Evolutionary conservation across 1,140 invertebrate species (phyloP).

Genomic region (Rhopalosiphum maidis): DNA sequence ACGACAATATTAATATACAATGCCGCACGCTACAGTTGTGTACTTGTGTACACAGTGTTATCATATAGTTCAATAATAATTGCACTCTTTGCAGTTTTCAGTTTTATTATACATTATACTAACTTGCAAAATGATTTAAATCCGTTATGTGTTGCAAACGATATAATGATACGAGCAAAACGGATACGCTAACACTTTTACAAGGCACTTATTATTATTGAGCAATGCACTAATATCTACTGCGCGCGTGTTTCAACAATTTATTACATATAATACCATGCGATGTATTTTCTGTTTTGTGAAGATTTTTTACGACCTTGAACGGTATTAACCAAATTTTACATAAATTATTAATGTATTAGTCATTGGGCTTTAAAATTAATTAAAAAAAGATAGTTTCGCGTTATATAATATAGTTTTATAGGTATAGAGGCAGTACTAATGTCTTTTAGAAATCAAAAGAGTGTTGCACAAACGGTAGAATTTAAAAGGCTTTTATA

Average conservation of each 20-base stretch:
- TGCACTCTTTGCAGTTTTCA: neutral
- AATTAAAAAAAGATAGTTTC: neutral
- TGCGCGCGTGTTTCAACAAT: neutral
- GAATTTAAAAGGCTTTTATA: too few species aligned
- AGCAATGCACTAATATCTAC: neutral
- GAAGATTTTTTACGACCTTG: neutral
- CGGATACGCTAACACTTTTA: neutral
- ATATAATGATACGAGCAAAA: neutral
- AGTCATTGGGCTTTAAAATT: neutral
- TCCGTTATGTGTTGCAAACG: neutral
- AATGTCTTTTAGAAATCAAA: too few species aligned
- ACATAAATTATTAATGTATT: neutral
- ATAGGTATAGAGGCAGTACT: too few species aligned
- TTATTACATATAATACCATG: neutral
- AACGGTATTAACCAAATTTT: neutral
- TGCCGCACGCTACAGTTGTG: neutral
- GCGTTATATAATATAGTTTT: too few species aligned
- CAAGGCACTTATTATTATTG: neutral
- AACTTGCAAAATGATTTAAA: neutral
- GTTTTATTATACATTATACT: neutral
- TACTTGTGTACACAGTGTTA: neutral
- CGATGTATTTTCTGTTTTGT: neutral
- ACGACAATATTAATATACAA: neutral
- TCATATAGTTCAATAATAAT: neutral
- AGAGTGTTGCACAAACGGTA: too few species aligned